Conservation (phyloP, 2,113 vertebrate species). For the Indicator maculatus region DNA sequence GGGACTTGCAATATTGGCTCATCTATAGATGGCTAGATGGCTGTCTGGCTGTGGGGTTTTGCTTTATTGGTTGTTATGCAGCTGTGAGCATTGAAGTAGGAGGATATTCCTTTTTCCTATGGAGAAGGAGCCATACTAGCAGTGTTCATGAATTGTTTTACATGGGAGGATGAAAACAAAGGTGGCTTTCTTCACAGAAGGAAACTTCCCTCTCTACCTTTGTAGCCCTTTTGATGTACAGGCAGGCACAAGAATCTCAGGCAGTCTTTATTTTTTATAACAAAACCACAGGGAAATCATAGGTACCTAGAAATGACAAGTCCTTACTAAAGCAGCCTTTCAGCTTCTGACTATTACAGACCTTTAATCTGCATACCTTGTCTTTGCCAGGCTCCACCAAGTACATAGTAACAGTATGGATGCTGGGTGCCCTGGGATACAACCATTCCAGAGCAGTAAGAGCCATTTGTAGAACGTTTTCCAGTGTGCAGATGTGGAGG, state of each 20-base stretch:
- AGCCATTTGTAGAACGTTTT: constrained; percentile 69
- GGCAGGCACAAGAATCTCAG: background rate
- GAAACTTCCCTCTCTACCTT: background rate
- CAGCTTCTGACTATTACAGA: background rate
- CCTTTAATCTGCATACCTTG: constrained; percentile 57
- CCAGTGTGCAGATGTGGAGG: constrained; percentile 64
- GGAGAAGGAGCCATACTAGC: background rate
- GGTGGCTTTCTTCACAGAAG: background rate
- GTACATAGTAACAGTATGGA: constrained; percentile 49
- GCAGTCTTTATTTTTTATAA: background rate
- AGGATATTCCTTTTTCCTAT: background rate
- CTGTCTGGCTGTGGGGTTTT: background rate
- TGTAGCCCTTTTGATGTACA: background rate
- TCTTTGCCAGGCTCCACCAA: constrained; percentile 63
- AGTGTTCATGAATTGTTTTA: background rate
- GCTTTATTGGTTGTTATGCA: background rate
- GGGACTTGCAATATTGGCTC: background rate
- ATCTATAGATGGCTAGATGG: background rate
- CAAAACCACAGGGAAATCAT: background rate
- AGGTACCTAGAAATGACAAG: background rate
- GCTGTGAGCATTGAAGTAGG: background rate
- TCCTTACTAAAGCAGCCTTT: background rate
- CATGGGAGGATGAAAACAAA: background rate
- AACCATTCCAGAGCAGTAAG: constrained; percentile 75
- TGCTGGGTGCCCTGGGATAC: background rate